A percentile compares a stretch with the other conserved stretches of the same genome.
Evolutionary conservation across 2,113 vertebrate species (phyloP).

Genomic region (Balaenoptera acutorostrata): DNA sequence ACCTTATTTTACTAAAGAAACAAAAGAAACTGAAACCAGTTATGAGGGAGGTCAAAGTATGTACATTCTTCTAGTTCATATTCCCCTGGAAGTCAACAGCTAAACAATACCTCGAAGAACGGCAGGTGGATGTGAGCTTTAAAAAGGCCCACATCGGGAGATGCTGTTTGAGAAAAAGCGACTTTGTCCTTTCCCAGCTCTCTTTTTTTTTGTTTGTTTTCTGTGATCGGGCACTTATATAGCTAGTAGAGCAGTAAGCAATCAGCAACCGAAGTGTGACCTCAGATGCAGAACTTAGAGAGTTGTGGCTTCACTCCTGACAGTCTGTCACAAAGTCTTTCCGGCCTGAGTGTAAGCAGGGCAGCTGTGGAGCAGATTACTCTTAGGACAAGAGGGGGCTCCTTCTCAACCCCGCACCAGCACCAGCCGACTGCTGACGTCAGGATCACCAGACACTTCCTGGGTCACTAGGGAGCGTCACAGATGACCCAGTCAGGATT

Average conservation of each 20-base stretch:
- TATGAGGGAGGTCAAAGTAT: background rate
- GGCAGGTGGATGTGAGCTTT: background rate
- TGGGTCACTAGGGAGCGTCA: background rate
- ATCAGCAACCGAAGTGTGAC: rapidly evolving
- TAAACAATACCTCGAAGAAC: background rate
- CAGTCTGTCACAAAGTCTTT: background rate
- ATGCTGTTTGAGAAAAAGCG: background rate
- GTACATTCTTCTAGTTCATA: background rate
- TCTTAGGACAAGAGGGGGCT: background rate
- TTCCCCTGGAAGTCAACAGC: background rate
- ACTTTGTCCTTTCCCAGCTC: background rate
- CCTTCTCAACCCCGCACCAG: background rate
- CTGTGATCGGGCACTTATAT: background rate
- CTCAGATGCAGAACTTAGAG: background rate
- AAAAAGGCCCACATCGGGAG: background rate
- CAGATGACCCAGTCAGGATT: background rate
- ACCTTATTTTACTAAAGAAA: background rate
- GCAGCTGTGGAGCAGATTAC: background rate
- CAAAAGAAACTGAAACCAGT: background rate
- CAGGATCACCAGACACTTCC: background rate
- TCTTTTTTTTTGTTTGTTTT: background rate
- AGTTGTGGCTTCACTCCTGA: rapidly evolving
- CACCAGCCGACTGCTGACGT: background rate
- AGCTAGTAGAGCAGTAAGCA: background rate
- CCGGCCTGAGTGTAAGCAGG: background rate